phyloP scores from a whole-genome alignment of 2,113 vertebrate species.

The Globicephala melas region DNA sequence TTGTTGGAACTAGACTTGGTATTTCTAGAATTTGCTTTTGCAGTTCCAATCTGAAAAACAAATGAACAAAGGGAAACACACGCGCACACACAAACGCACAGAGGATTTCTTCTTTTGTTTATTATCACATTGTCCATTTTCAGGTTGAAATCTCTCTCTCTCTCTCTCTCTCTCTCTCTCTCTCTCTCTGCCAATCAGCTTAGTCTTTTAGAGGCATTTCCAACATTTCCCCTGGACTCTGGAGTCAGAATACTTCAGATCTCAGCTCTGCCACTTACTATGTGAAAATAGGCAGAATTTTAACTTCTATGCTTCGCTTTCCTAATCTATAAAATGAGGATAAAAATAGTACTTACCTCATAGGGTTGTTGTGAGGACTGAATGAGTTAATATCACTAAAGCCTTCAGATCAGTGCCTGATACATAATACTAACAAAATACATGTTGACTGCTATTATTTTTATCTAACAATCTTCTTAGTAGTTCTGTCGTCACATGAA shows the following conservation, averaged over 20 bases:
- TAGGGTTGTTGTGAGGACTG: not conserved
- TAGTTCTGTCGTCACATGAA: not conserved
- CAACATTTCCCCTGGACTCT: not conserved
- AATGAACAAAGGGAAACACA: not conserved
- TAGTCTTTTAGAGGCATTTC: not conserved
- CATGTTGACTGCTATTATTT: not conserved
- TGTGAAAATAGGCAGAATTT: not conserved
- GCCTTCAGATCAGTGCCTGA: not conserved
- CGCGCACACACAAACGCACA: not conserved
- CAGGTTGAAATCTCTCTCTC: not conserved
- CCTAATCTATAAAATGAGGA: not conserved
- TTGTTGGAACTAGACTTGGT: not conserved
- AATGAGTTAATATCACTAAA: not conserved
- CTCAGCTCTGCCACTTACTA: not conserved
- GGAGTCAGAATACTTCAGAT: not conserved
- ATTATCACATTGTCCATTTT: not conserved
- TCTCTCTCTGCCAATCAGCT: not conserved
- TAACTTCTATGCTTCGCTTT: not conserved
- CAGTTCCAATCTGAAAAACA: not conserved
- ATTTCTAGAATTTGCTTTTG: not conserved
- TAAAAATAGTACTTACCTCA: not conserved
- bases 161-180: not conserved
- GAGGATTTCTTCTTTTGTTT: not conserved
- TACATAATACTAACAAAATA: not conserved
- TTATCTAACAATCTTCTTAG: not conserved